Conservation (phyloP, 2,888 invertebrate species). For the Sinotaia quadrata region DNA sequence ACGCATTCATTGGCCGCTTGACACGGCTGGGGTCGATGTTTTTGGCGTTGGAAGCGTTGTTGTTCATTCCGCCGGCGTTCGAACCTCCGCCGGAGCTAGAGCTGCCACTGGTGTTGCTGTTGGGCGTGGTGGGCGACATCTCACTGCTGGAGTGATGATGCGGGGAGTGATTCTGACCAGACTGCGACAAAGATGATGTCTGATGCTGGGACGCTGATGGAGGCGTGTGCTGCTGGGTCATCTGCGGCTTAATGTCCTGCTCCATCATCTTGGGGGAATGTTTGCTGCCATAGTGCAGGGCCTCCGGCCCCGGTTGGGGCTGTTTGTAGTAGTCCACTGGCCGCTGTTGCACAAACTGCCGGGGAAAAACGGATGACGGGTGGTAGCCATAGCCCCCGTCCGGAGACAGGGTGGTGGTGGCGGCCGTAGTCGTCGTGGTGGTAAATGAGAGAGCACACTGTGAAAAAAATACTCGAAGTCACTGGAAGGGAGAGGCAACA, state of each 20-base stretch:
- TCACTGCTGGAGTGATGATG: conserved; percentile 32
- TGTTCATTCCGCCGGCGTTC: conserved; percentile 50
- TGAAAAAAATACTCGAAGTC: neutral
- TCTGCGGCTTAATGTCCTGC: conserved; percentile 37
- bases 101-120: conserved; percentile 21
- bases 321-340: neutral
- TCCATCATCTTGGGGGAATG: conserved; percentile 37
- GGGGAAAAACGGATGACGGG: conserved; percentile 3
- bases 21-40: conserved; percentile 78
- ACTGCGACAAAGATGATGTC: conserved; percentile 11
- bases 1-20: conserved; percentile 99
- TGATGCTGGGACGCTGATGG: conserved; percentile 31
- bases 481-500: neutral
- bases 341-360: conserved; percentile 13
- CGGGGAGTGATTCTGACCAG: conserved; percentile 21
- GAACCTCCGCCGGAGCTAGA: conserved; percentile 17
- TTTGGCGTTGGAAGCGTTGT: conserved; percentile 31
- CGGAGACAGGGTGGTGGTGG: conserved; percentile 28
- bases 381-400: conserved; percentile 28
- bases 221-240: conserved; percentile 25
- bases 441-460: neutral
- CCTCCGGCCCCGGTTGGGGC: neutral
- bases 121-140: conserved; percentile 32
- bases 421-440: conserved; percentile 26
- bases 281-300: conserved; percentile 35